Percentiles rank a stretch among this genome's conserved stretches.
Evolutionary conservation across 2,113 vertebrate species (phyloP).

Genomic region (Nothobranchius kuhntae): DNA sequence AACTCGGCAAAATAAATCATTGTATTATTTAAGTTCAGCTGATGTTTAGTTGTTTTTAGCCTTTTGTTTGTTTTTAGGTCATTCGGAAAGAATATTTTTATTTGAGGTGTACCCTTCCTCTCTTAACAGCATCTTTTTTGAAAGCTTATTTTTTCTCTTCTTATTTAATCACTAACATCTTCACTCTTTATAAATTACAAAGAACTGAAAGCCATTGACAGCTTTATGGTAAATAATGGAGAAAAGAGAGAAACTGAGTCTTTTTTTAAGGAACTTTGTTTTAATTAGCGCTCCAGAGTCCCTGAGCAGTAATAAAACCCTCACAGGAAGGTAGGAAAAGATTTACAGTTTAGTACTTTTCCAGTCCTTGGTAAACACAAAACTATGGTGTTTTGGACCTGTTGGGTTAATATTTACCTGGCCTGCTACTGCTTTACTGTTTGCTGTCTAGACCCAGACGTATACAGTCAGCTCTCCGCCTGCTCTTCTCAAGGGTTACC

Average conservation of each 20-base stretch:
- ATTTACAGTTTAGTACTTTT: constrained; percentile 80
- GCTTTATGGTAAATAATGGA: constrained; percentile 56
- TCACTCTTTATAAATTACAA: neutral
- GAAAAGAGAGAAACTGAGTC: constrained; percentile 51
- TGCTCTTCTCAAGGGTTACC: constrained; percentile 19
- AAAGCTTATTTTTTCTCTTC: no score
- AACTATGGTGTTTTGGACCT: constrained; percentile 73
- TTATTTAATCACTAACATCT: no score
- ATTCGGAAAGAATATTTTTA: no score
- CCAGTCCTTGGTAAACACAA: constrained; percentile 79
- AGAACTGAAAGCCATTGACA: constrained; percentile 41
- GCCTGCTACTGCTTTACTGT: constrained; percentile 50
- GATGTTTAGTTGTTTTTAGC: no score
- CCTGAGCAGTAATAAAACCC: constrained; percentile 74
- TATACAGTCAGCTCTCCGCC: constrained; percentile 47
- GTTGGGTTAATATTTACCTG: constrained; percentile 75
- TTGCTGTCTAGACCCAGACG: constrained; percentile 70
- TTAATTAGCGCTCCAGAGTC: constrained; percentile 88
- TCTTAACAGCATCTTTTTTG: no score
- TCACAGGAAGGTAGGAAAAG: constrained; percentile 70
- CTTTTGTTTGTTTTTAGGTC: no score
- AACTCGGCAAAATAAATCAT: no score
- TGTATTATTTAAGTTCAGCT: no score
- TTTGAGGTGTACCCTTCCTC: no score
- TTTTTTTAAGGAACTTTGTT: constrained; percentile 53